A percentile compares a stretch with the other conserved stretches of the same genome.
Evolutionary conservation across 2,113 vertebrate genomes (phyloP).

Genomic region (Heteronetta atricapilla): DNA sequence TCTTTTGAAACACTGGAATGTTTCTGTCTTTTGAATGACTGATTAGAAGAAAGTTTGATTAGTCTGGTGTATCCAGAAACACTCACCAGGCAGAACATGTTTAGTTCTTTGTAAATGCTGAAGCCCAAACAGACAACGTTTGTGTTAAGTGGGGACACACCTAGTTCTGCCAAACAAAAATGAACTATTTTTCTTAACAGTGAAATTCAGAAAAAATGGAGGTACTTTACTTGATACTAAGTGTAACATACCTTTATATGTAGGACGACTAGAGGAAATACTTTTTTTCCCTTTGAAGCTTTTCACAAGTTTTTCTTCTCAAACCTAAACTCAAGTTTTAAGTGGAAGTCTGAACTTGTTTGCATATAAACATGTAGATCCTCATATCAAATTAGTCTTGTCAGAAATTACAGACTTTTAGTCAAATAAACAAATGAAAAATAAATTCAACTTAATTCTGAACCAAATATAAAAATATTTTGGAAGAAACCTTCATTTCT

Average conservation of each 20-base stretch:
- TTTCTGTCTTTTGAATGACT: neutral
- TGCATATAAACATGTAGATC: rapidly evolving
- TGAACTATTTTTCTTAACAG: neutral
- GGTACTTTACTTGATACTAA: neutral
- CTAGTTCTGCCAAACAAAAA: neutral
- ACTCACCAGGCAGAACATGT: rapidly evolving
- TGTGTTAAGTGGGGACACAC: too few relatives aligned
- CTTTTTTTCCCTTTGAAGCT: neutral
- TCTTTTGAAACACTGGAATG: neutral
- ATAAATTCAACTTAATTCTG: neutral
- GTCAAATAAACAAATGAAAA: neutral
- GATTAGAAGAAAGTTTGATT: neutral
- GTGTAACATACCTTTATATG: neutral
- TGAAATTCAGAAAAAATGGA: neutral
- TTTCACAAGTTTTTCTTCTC: neutral
- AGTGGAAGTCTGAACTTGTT: neutral
- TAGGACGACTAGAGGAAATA: neutral
- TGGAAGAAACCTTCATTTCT: neutral
- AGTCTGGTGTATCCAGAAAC: neutral
- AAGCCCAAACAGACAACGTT: neutral
- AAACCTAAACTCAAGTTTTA: neutral
- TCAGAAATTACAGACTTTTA: neutral
- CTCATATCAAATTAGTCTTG: rapidly evolving
- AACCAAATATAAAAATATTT: neutral
- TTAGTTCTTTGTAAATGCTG: too few relatives aligned